Evolutionary conservation across 2,797 vertebrate genomes (phyloP), one percentile per base, ranked within the genome.

Genomic region (Anas bernieri): DNA sequence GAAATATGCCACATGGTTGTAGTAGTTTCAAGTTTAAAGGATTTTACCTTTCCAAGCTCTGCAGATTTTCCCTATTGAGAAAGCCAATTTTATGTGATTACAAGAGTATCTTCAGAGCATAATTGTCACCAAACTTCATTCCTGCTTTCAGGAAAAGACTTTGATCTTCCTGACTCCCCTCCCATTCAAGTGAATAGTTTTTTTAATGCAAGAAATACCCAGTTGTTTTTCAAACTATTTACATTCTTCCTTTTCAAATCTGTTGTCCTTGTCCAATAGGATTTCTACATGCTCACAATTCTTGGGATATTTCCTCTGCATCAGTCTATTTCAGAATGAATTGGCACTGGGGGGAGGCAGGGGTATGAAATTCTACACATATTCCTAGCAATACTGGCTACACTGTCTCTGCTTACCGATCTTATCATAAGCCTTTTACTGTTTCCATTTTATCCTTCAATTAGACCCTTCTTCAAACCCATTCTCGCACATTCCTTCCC

Each of bases 401-500:
- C 63, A 61, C 50, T 76, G 61, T 69, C 72, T 93, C 41, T 84
- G 77, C 82, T 67, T 86, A 73, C 82, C 77, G 96, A 87, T 94
- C 67, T 95, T 94, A 68, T 85, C 54, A 0, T 59, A 95, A 96
- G 52, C 81, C 91, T 58, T 86, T 96, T 90, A 94, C 74, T 0
- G 0, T 92, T 92, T 93, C 86, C 88, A 86, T 55, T 95, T 93
- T 84, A 86, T 86, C 52, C 75, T 95, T 96, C 95, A 95, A 95
- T 88, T 96, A 97, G 94, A 82, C 14, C 74, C 59, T 83, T 88
- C 89, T 97, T 96, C 70, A 95, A 94, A 89, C 62, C 63, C 77
- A 86, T 82, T 91, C 67, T 84, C 88, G 90, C 56, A 88, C 86
- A 90, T 96, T 86, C 80, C 55, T 93, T 86, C 73, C 89, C 45